phyloP scores from a whole-genome alignment of 2,113 vertebrate genomes.

The Gallinago undulata region DNA sequence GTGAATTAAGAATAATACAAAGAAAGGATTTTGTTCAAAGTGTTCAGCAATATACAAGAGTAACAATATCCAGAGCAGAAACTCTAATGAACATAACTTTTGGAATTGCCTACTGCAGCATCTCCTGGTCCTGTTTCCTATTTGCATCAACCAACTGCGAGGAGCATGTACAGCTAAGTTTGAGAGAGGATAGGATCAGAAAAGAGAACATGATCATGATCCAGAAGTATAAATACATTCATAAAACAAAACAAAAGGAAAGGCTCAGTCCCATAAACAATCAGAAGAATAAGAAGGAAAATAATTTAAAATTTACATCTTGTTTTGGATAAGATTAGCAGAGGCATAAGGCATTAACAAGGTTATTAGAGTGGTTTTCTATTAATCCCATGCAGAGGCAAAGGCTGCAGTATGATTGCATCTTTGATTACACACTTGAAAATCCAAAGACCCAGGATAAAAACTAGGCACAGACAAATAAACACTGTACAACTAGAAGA shows the following conservation, averaged over 20 bases:
- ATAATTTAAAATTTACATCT: not conserved
- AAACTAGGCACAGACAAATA: not conserved
- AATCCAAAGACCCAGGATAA: not conserved
- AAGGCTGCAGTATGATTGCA: not conserved
- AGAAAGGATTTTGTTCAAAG: not conserved
- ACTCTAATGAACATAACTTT: not conserved
- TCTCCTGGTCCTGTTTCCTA: not conserved
- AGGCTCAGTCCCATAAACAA: not conserved
- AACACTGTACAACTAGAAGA: not conserved
- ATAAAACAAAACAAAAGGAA: not conserved
- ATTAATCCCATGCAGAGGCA: not conserved
- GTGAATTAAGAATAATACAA: not conserved
- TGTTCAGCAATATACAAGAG: not conserved
- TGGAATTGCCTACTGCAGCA: not conserved
- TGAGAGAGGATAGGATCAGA: not conserved
- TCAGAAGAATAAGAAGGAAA: not conserved
- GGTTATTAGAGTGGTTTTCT: not conserved
- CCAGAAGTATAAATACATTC: not conserved
- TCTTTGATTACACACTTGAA: not conserved
- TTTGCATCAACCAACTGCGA: not conserved
- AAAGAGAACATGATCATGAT: not conserved
- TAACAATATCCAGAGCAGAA: not conserved
- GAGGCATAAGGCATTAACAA: not conserved
- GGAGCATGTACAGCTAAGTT: not conserved
- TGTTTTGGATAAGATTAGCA: not conserved